phyloP scores from a whole-genome alignment of 2,888 invertebrate genomes.

The Melieria crassipennis region DNA sequence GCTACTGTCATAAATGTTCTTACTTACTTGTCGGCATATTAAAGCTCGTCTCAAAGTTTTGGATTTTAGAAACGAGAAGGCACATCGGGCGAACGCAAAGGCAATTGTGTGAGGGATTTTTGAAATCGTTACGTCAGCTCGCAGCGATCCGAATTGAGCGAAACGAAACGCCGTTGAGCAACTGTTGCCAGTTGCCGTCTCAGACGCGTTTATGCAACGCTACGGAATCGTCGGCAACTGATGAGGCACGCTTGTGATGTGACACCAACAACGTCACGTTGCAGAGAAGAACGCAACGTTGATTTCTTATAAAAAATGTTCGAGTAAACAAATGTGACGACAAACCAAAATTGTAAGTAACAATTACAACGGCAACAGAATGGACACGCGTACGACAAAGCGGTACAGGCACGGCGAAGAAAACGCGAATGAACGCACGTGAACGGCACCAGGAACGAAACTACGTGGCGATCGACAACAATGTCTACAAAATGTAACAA shows the following conservation, averaged over 20 bases:
- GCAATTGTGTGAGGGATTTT: slow-evolving; percentile 36
- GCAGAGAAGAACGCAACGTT: slow-evolving; percentile 29
- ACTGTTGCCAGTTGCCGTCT: slow-evolving; percentile 1
- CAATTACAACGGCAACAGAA: slow-evolving; percentile 25
- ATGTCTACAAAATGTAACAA: not conserved
- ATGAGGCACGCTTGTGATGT: slow-evolving; percentile 60
- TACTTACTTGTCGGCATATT: slow-evolving; percentile 54
- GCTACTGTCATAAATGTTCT: no score
- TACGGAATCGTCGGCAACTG: slow-evolving; percentile 48
- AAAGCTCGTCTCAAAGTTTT: slow-evolving; percentile 37
- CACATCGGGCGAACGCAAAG: slow-evolving; percentile 44
- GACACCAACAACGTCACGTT: slow-evolving; percentile 32
- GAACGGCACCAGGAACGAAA: not conserved
- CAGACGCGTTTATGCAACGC: slow-evolving; percentile 24
- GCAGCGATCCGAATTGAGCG: slow-evolving; percentile 16
- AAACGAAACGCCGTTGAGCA: slow-evolving; percentile 16
- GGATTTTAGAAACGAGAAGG: slow-evolving; percentile 49
- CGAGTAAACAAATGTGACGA: slow-evolving; percentile 15
- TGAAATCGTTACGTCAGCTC: slow-evolving; percentile 32
- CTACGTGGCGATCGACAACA: not conserved
- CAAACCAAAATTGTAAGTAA: slow-evolving; percentile 36
- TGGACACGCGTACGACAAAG: not conserved
- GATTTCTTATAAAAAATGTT: slow-evolving; percentile 29
- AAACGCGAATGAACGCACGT: slow-evolving; percentile 14
- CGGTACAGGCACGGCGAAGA: not conserved